Evolutionary conservation across 2,113 vertebrate species (phyloP).

Genomic region (Australoheros scitulus): DNA sequence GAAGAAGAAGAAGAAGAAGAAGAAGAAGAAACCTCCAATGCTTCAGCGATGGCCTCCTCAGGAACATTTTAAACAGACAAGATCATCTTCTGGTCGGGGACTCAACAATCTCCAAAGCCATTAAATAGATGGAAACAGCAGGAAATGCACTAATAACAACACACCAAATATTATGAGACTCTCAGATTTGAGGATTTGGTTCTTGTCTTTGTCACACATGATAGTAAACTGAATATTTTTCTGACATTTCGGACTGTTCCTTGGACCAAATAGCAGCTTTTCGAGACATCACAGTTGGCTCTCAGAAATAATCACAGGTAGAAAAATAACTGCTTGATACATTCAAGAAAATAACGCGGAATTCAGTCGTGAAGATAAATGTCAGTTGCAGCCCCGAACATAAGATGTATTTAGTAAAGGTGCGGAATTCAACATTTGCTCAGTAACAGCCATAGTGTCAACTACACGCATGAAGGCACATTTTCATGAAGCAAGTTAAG

Average conservation of each 20-base stretch:
- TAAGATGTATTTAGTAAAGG: not conserved
- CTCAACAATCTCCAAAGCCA: not conserved
- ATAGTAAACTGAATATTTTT: not conserved
- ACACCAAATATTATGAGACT: not conserved
- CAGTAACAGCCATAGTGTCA: not conserved
- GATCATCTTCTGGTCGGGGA: fast-evolving
- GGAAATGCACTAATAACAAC: not conserved
- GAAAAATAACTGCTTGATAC: not conserved
- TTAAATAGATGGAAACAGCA: not conserved
- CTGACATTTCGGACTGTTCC: not conserved
- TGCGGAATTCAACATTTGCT: not conserved
- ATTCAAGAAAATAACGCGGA: not conserved
- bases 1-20: not conserved
- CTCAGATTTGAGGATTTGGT: not conserved
- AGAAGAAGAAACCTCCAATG: not conserved
- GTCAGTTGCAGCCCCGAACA: not conserved
- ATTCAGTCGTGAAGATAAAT: not conserved
- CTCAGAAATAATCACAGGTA: not conserved
- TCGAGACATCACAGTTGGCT: not conserved
- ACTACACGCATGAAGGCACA: not conserved
- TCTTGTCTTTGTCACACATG: not conserved
- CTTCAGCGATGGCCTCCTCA: not conserved
- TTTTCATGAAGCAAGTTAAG: not conserved
- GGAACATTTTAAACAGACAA: not conserved
- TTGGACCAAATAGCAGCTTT: not conserved